Conservation (phyloP, 2,113 vertebrate species). For the Antigone vipio region DNA sequence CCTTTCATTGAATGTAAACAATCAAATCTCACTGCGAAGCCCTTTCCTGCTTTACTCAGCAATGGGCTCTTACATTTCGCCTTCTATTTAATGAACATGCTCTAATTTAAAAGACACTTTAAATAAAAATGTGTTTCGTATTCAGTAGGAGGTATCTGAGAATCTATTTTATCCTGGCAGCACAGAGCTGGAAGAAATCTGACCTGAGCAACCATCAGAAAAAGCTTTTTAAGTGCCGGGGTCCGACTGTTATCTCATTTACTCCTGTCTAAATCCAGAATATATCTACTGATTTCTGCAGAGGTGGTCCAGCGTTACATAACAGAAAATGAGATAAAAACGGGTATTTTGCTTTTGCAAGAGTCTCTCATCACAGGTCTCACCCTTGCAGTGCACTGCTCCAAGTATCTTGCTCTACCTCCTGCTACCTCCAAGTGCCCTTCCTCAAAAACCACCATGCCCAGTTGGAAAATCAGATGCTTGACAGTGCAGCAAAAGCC, state of each 20-base stretch:
- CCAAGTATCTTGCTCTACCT: not conserved
- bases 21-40: constrained; percentile 79
- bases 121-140: constrained; percentile 14
- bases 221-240: not conserved
- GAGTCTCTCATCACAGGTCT: not conserved
- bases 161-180: not conserved
- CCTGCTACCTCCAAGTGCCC: not conserved
- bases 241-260: not conserved
- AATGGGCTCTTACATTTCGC: constrained; percentile 49
- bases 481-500: not conserved
- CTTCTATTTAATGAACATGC: not conserved
- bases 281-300: not conserved
- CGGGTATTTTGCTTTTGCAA: not conserved
- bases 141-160: constrained; percentile 8
- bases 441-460: not conserved
- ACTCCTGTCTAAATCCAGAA: not conserved
- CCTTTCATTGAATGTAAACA: constrained; percentile 86
- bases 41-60: constrained; percentile 78
- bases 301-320: not conserved
- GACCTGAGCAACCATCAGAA: not conserved
- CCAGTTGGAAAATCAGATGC: not conserved
- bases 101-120: not conserved
- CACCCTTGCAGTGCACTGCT: not conserved
- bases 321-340: not conserved
- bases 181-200: not conserved